phyloP scores from a whole-genome alignment of 1,140 invertebrate species.

The Tetragnatha versicolor region DNA sequence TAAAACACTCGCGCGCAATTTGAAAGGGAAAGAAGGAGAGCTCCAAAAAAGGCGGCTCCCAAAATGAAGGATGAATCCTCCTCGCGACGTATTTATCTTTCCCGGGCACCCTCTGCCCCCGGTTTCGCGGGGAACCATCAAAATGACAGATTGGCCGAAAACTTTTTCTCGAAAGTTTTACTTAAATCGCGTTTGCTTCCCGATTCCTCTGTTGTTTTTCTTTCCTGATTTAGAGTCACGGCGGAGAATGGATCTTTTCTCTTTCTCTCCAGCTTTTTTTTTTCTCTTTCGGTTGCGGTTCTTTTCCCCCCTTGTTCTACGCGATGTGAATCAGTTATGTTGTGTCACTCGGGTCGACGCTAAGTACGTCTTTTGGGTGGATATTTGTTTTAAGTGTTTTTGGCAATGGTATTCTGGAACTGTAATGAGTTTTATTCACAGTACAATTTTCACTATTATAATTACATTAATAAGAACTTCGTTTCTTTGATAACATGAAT shows the following conservation, averaged over 20 bases:
- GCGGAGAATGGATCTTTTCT: background rate
- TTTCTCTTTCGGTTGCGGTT: background rate
- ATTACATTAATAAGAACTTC: too few species aligned
- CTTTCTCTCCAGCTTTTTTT: background rate
- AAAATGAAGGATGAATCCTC: constrained; percentile 1
- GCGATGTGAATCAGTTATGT: constrained; percentile 11
- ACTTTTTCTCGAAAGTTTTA: constrained; percentile 25
- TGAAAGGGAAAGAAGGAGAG: background rate
- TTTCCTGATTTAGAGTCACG: constrained; percentile 32
- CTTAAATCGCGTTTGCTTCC: constrained; percentile 23
- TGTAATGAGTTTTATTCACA: too few species aligned
- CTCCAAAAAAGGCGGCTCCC: background rate
- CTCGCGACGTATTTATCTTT: constrained; percentile 13
- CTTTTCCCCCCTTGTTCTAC: background rate
- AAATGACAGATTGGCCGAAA: constrained; percentile 36
- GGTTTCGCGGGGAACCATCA: constrained; percentile 3
- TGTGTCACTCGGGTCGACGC: background rate
- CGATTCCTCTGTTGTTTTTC: constrained; percentile 15
- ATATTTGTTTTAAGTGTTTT: too few species aligned
- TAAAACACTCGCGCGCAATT: too few species aligned
- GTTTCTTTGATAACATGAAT: too few species aligned
- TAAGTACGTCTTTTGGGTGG: too few species aligned
- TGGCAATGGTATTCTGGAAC: too few species aligned
- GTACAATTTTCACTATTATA: too few species aligned
- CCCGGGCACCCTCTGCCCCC: background rate